Evolutionary conservation across 2,797 vertebrate species (phyloP), one percentile per base, ranked within the genome.

Genomic region (Todus mexicanus): DNA sequence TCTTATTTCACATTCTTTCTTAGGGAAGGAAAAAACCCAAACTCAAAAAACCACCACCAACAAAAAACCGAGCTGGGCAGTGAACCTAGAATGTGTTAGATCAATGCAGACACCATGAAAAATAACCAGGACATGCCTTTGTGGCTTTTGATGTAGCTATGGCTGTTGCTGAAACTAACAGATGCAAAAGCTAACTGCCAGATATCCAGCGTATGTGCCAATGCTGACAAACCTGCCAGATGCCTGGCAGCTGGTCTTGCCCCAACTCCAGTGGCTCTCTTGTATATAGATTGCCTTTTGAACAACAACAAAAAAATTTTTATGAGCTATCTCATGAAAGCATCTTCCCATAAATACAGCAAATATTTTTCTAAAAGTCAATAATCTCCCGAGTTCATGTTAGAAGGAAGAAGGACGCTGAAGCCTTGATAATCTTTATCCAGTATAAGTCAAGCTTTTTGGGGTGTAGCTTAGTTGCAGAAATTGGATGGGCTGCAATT

Each of bases 91-190:
- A 91, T 95, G 84, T 86, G 70, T 92, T 96, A 93, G 88, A 97
- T 96, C 80, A 90, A 84, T 93, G 89, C 94, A 95, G 95, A 90
- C 95, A 96, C 93, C 95, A 91, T 95, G 91, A 95, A 95, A 90
- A 96, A 96, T 94, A 96, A 91, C 95, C 93, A 95, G 91, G 95
- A 90, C 70, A 35, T 94, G 92, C 89, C 79, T 97, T 95, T 96
- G 92, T 95, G 95, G 85, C 93, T 95, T 96, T 94, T 94, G 91
- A 95, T 92, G 95, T 96, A 96, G 87, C 93, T 85, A 76, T 95
- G 94, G 95, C 90, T 97, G 88, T 96, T 89, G 74, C 89, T 97
- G 93, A 96, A 95, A 71, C 91, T 72, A 95, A 87, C 94, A 97
- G 95, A 97, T 96, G 96, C 95, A 88, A 72, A 94, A 85, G 93